These are phyloP conservation scores for Clunio marinus DNA, from an alignment of 2,888 invertebrate genomes.

Conservation along the genomic window DNA sequence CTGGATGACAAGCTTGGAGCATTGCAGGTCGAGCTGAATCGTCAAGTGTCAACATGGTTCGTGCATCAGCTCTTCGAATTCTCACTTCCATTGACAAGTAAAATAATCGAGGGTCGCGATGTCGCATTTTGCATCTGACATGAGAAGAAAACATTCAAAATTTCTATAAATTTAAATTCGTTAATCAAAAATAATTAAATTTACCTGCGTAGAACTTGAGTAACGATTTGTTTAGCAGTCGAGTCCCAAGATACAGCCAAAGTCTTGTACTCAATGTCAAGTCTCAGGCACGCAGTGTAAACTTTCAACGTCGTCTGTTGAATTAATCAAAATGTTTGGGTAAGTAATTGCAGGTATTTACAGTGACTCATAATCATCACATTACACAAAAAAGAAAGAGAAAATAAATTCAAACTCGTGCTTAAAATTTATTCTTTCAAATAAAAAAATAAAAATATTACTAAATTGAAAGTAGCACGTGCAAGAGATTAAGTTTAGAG, in stretches of 20 bases:
- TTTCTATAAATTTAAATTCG: constrained; percentile 57
- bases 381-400: background rate
- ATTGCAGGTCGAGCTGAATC: constrained; percentile 87
- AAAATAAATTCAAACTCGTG: background rate
- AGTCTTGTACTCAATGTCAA: constrained; percentile 95
- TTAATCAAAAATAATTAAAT: constrained; percentile 70
- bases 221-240: constrained; percentile 80
- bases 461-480: constrained; percentile 11
- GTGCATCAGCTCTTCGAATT: constrained; percentile 75
- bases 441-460: background rate
- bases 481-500: background rate
- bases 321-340: constrained; percentile 47
- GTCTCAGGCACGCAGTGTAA: constrained; percentile 80
- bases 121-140: constrained; percentile 68
- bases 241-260: constrained; percentile 84
- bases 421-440: background rate
- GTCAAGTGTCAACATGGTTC: constrained; percentile 77
- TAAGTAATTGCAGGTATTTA: background rate
- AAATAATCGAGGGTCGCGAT: constrained; percentile 87
- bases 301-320: constrained; percentile 90
- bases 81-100: constrained; percentile 93
- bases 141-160: constrained; percentile 41
- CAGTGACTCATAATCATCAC: background rate
- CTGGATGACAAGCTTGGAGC: constrained; percentile 88
- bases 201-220: constrained; percentile 78